A percentile compares a stretch with the other conserved stretches of the same genome.
Evolutionary conservation across 2,888 invertebrate species (phyloP).

Genomic region (Chaetoderma sp.): DNA sequence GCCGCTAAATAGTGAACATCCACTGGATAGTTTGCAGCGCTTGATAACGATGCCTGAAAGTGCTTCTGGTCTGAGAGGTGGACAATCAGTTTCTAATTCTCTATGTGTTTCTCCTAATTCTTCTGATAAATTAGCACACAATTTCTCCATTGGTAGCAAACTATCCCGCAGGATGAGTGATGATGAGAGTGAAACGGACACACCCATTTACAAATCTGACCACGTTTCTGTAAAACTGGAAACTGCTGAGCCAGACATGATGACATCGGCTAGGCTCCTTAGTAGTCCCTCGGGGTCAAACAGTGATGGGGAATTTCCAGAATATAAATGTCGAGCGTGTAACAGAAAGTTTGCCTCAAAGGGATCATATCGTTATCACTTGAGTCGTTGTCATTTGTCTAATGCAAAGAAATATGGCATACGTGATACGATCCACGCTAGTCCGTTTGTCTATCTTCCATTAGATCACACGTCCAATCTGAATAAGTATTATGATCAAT

Average conservation of each 20-base stretch:
- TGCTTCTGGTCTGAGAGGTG: constrained; percentile 22
- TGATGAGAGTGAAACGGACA: constrained; percentile 28
- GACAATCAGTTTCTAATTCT: constrained; percentile 16
- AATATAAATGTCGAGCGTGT: constrained; percentile 63
- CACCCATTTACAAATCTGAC: no score
- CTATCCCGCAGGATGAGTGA: constrained; percentile 45
- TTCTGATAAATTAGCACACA: constrained; percentile 34
- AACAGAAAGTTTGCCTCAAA: constrained; percentile 88
- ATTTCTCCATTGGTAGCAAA: constrained; percentile 47
- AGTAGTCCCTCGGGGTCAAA: constrained; percentile 41
- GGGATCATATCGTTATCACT: constrained; percentile 95
- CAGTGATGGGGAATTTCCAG: constrained; percentile 49
- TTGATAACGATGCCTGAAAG: constrained; percentile 94
- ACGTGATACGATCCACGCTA: constrained; percentile 64
- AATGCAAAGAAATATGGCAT: constrained; percentile 62
- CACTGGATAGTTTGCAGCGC: constrained; percentile 93
- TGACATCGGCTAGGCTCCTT: constrained; percentile 39
- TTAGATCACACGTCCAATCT: constrained; percentile 80
- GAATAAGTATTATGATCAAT: constrained; percentile 96
- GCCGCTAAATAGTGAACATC: constrained; percentile 77
- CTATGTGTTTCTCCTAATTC: constrained; percentile 15
- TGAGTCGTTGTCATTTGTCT: constrained; percentile 73
- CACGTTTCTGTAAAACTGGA: not conserved
- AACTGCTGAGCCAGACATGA: constrained; percentile 35
- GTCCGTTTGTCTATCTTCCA: constrained; percentile 66